Evolutionary conservation across 2,797 vertebrate genomes (phyloP), one percentile per base, ranked within the genome.

Genomic region (Neopelma chrysocephalum): DNA sequence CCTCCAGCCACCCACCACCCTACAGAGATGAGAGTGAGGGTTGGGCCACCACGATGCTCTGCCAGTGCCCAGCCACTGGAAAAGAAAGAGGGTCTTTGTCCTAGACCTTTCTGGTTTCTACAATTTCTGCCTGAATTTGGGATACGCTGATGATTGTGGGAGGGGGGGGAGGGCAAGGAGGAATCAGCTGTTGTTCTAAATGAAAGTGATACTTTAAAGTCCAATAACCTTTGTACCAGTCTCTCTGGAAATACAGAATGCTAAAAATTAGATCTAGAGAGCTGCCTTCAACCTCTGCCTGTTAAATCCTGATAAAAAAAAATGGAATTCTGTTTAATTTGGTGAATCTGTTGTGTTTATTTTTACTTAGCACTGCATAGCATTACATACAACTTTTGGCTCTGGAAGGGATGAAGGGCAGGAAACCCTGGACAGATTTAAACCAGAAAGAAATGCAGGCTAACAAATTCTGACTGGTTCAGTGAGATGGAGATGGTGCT

Each of bases 141-240:
- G 15, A 22, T 42, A 50, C 42, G 8, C 4, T 4, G 4, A 7
- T 34, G 47, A 36, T 17, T n/a, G 13, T 1, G 1, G 6, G 5
- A 5, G 0, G 1, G 2, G 27, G 10, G 14, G 9, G 22, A 1
- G 1, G 7, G 7, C 1, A 0, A 1, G 2, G 5, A 4, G 9
- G 1, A 48, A 42, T 23, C 32, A 64, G 3, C 12, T 43, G 25
- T 72, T 27, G 48, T n/a, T 43, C 20, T 14, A 72, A 84, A 62
- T 56, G 4, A 22, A 86, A 88, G 12, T 4, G 13, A 20, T 42
- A 16, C 8, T 76, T 95, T 69, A 11, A 80, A 94, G 87, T 77
- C 11, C 4, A 47, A 20, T 43, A 3, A 4, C 12, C 4, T 66
- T 89, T 68, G 15, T 76, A 73, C 4, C 3, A 4, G 38, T 78